Evolutionary conservation across 2,113 vertebrate genomes (phyloP).

Genomic region (Pygoscelis adeliae): DNA sequence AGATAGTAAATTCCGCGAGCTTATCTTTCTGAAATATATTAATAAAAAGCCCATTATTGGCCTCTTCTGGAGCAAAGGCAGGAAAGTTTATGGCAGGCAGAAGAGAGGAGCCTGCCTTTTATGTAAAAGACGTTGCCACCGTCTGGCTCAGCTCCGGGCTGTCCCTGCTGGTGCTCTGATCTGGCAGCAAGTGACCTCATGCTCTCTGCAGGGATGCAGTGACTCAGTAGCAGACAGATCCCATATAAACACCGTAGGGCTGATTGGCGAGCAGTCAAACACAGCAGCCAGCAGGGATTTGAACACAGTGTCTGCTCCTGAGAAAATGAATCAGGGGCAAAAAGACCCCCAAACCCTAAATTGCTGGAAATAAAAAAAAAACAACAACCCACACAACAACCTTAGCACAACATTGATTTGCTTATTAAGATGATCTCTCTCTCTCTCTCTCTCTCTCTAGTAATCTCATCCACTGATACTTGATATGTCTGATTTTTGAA

Average conservation of each 20-base stretch:
- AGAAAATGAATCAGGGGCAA: neutral
- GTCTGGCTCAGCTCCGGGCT: neutral
- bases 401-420: neutral
- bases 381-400: neutral
- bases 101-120: neutral
- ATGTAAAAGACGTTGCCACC: accelerated
- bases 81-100: neutral
- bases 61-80: neutral
- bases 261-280: neutral
- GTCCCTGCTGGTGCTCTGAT: neutral
- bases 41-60: neutral
- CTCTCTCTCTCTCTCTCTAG: neutral
- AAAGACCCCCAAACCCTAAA: neutral
- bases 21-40: neutral
- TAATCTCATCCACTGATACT: neutral
- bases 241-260: neutral
- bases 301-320: neutral
- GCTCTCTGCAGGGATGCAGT: neutral
- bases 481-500: neutral
- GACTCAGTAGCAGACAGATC: slow-evolving; percentile 22
- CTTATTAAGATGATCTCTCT: neutral
- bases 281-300: neutral
- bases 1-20: neutral
- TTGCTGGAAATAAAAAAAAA: neutral
- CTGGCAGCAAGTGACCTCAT: slow-evolving; percentile 10